Conservation (phyloP, 2,113 vertebrate species). For the Rhynchomys soricoides region DNA sequence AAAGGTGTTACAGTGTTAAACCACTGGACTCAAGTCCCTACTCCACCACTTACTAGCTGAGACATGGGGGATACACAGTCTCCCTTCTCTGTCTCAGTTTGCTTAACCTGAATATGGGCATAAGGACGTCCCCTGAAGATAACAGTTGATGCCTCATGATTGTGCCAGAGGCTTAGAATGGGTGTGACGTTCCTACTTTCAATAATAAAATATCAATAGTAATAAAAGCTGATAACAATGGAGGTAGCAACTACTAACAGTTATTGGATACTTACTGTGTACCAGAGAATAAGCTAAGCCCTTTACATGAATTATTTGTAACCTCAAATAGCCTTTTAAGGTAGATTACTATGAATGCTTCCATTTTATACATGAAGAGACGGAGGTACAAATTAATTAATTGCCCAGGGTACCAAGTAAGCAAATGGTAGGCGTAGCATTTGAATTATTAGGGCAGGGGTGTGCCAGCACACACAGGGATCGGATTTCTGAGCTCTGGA, state of each 20-base stretch:
- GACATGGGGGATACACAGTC: accelerated
- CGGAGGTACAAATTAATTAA: background rate
- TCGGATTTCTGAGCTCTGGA: background rate
- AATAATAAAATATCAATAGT: background rate
- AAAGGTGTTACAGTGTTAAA: background rate
- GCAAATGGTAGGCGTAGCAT: background rate
- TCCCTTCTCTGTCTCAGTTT: background rate
- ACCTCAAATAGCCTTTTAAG: constrained; percentile 10
- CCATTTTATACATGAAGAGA: background rate
- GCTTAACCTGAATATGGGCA: background rate
- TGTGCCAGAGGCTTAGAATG: background rate
- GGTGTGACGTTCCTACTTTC: background rate
- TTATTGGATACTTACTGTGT: background rate
- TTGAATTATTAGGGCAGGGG: background rate
- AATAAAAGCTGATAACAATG: background rate
- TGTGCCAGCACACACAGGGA: background rate
- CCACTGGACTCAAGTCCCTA: background rate
- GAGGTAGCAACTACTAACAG: background rate
- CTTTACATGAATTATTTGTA: background rate
- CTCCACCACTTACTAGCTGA: background rate
- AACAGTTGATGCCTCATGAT: background rate
- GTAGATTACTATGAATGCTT: background rate
- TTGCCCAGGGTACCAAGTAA: background rate
- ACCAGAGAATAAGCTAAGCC: background rate
- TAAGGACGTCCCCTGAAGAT: background rate